These are phyloP conservation scores for Gasterosteus aculeatus DNA, from an alignment of 2,113 vertebrate species.

Conservation along the genomic window DNA sequence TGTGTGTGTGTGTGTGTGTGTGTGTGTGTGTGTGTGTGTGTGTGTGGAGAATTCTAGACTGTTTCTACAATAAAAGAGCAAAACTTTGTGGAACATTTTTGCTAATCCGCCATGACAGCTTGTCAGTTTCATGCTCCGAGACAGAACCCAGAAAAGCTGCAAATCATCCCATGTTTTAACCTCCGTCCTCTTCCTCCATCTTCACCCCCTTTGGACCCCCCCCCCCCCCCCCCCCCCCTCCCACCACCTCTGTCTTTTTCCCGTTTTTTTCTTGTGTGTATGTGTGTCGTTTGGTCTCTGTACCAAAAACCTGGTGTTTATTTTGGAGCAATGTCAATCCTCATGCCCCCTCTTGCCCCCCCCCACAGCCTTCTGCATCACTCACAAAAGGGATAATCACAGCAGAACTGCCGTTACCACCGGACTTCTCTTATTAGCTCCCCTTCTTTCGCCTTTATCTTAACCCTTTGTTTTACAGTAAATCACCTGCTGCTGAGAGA, in stretches of 20 bases:
- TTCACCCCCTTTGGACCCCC: slow-evolving; percentile 13
- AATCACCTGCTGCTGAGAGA: slow-evolving; percentile 71
- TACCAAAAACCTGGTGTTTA: slow-evolving; percentile 67
- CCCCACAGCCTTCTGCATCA: slow-evolving; percentile 17
- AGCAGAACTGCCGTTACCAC: slow-evolving; percentile 41
- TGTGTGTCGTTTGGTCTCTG: slow-evolving; percentile 56
- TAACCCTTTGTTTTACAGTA: slow-evolving; percentile 23
- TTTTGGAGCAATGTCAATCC: slow-evolving; percentile 69
- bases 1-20: not conserved
- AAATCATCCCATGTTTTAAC: slow-evolving; percentile 66
- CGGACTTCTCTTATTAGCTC: slow-evolving; percentile 51
- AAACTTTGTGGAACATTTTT: slow-evolving; percentile 66
- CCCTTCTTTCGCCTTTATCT: slow-evolving; percentile 47
- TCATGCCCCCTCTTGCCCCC: slow-evolving; percentile 9
- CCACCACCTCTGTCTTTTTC: slow-evolving; percentile 16
- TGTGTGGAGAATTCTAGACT: slow-evolving; percentile 44
- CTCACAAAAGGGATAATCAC: slow-evolving; percentile 47
- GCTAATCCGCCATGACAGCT: slow-evolving; percentile 76
- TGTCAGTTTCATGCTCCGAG: slow-evolving; percentile 70
- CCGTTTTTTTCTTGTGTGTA: slow-evolving; percentile 17
- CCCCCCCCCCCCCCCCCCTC: slow-evolving; percentile 29
- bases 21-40: slow-evolving; percentile 4
- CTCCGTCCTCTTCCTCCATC: slow-evolving; percentile 29
- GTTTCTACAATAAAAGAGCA: slow-evolving; percentile 64
- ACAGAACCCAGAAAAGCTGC: slow-evolving; percentile 73